Evolutionary conservation across 2,888 invertebrate species (phyloP).

Genomic region (Amblyjoppa fuscipennis): DNA sequence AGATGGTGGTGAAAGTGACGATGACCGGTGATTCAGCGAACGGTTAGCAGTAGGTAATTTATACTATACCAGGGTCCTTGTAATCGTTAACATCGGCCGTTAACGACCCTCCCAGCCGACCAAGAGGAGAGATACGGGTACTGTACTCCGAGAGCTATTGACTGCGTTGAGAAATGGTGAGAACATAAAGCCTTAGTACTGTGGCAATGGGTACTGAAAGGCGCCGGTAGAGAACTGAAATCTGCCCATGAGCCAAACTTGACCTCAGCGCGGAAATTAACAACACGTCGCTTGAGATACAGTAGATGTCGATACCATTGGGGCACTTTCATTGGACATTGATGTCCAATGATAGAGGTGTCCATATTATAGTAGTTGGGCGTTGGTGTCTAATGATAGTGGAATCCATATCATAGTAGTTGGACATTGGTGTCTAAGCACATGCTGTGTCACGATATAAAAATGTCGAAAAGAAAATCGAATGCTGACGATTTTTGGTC

Average conservation of each 20-base stretch:
- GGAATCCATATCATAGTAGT: too few species aligned
- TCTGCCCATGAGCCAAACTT: background rate
- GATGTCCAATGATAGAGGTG: background rate
- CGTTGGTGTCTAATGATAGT: too few species aligned
- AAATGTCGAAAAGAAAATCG: background rate
- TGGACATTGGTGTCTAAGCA: background rate
- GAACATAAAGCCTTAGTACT: background rate
- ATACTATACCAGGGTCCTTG: background rate
- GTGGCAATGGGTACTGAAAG: background rate
- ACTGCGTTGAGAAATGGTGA: background rate
- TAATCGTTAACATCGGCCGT: constrained; percentile 6
- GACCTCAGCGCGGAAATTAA: background rate
- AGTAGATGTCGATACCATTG: background rate
- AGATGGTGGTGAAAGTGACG: background rate
- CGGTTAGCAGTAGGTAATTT: background rate
- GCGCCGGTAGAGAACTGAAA: background rate
- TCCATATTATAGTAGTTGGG: background rate
- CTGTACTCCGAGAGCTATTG: background rate
- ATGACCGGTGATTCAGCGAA: background rate
- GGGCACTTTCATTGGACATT: too few species aligned
- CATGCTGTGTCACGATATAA: background rate
- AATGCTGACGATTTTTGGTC: background rate
- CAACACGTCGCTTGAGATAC: background rate
- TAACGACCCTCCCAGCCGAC: constrained; percentile 6
- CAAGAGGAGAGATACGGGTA: background rate